Evolutionary conservation across 1,140 invertebrate species (phyloP).

Genomic region (Hylaeus volcanicus): DNA sequence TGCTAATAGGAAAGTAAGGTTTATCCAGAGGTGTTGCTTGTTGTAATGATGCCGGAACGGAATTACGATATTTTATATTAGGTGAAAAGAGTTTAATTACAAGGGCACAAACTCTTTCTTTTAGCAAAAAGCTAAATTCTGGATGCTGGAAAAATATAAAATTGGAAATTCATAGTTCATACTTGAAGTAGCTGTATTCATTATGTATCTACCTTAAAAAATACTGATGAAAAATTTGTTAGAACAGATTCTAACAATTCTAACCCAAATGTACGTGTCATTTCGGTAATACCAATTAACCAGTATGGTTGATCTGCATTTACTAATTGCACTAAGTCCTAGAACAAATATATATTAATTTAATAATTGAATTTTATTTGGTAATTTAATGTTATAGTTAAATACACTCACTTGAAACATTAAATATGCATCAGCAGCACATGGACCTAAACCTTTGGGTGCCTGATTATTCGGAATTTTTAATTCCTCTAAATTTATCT

Average conservation of each 20-base stretch:
- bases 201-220: conserved; percentile 89
- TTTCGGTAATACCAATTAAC: conserved; percentile 97
- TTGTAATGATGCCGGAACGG: conserved; percentile 77
- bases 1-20: conserved; percentile 98
- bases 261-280: conserved; percentile 97
- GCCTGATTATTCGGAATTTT: conserved; percentile 88
- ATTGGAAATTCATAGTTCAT: conserved; percentile 8
- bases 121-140: conserved; percentile 96
- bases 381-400: not conserved
- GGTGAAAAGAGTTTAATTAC: conserved; percentile 99
- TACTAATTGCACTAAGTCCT: conserved; percentile 97
- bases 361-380: conserved; percentile 15
- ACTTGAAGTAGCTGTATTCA: not conserved
- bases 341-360: conserved; percentile 18
- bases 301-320: conserved; percentile 98
- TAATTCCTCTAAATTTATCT: conserved; percentile 88
- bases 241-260: conserved; percentile 97
- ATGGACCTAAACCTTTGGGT: conserved; percentile 91
- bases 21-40: conserved; percentile 89
- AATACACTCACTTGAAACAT: conserved; percentile 90
- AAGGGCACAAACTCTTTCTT: conserved; percentile 97
- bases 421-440: conserved; percentile 96
- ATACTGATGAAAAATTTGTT: conserved; percentile 94
- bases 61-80: conserved; percentile 93
- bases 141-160: conserved; percentile 86